Evolutionary conservation across 2,113 vertebrate genomes (phyloP), one percentile per base, ranked within the genome.

Genomic region (Lepus europaeus): DNA sequence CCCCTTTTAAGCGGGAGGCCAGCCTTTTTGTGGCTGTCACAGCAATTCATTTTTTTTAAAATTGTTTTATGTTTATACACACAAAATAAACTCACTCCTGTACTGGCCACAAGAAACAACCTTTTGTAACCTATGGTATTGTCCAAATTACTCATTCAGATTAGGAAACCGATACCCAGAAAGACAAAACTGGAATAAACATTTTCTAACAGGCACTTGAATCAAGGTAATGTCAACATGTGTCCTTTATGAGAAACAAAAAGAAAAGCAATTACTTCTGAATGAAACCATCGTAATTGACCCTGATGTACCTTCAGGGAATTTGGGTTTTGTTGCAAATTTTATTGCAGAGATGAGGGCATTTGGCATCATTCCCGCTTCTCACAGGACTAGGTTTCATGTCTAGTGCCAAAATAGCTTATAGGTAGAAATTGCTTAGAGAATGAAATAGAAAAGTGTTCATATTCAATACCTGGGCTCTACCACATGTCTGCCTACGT

Each of bases 141-240:
- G 31, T 64, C 31, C 12, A 53, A 6, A 13, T 87, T 95, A 59
- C 63, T 89, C 31, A 13, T 63, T 91, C 0, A 63, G 36, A 20
- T 59, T 49, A 81, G 22, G 14, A 93, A 91, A 80, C 59, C 53
- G 66, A 88, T 51, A 7, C 39, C 27, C 19, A 89, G 36, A 72
- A 91, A 79, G 25, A 87, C 29, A 36, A 74, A 9, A 49, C 73
- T 39, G 31, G 59, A 45, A 61, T 64, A 91, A 77, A 49, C 91
- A 79, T 53, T 93, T 93, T 93, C n/a, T 94, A 64, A 49, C 27
- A 45, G 61, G 49, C 61, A 66, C 25, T 95, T 93, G 45, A 94
- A 93, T 16, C 25, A 94, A 73, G 36, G 4, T 83, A 85, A 68
- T 7, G 59, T 70, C 49, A 73, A 69, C 31, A 33, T 61, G 20